Percentiles rank a stretch among this genome's conserved stretches.
Conservation (phyloP, 2,113 vertebrate species). For the Saguinus imperator region DNA sequence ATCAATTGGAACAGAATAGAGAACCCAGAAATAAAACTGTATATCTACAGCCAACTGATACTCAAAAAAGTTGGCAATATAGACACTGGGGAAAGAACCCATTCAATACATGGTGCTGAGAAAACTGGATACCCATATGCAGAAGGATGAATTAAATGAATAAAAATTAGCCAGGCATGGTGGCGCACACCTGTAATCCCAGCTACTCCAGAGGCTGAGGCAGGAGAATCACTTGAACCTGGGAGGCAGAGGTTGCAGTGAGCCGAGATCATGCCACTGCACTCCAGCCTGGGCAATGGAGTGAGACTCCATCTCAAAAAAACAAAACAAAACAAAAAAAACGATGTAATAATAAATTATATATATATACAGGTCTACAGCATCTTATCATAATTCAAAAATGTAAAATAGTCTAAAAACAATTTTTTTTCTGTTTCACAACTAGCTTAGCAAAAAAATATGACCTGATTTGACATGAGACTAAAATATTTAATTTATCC, state of each 20-base stretch:
- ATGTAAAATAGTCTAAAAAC: not conserved
- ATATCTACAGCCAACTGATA: not conserved
- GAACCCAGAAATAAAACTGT: not conserved
- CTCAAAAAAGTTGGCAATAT: not conserved
- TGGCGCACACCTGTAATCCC: too few species aligned
- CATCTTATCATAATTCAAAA: not conserved
- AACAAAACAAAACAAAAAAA: too few species aligned
- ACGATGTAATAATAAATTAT: not conserved
- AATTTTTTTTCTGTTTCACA: not conserved
- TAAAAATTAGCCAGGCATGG: too few species aligned
- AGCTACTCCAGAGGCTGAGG: too few species aligned
- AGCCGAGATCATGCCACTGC: too few species aligned
- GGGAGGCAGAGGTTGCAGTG: too few species aligned
- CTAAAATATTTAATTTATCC: not conserved
- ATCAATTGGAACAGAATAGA: not conserved
- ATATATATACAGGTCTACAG: not conserved
- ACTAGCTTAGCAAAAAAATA: not conserved
- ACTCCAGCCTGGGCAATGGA: too few species aligned
- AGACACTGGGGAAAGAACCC: not conserved
- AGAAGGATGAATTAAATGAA: too few species aligned
- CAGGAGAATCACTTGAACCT: too few species aligned
- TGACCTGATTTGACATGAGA: not conserved
- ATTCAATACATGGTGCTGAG: not conserved
- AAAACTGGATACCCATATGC: not conserved
- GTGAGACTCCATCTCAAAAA: too few species aligned